Base-by-base conservation (phyloP, 2,113 vertebrate genomes). In the Spilogale gracilis region DNA sequence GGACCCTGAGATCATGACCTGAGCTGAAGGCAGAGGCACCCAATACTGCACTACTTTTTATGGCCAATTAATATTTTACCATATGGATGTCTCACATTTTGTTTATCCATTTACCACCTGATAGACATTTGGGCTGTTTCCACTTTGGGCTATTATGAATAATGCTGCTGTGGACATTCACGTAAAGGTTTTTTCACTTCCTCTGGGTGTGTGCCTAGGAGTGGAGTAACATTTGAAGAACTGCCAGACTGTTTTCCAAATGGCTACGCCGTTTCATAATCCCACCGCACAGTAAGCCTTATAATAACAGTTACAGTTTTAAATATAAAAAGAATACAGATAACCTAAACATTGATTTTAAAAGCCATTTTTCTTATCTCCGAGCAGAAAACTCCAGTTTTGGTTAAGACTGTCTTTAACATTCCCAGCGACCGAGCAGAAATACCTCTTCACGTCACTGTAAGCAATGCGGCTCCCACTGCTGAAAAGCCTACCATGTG, bases 31-130 rank as follows among this genome's bases (percentile, higher is more conserved):
- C 38, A 38, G 38, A 38, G 38, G 38, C 38, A 38, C 38, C 2
- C 25, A n/a, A 23, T 6, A 3, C 27, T 12, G 52, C 13, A 30
- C 45, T 43, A 45, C 61, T 52, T 38, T 56, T 69, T 3, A 25
- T 0, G 12, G 71, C 45, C 6, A 11, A 58, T 1, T 21, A 9
- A 23, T 3, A 50, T 7, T 32, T n/a, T 30, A 9, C 0, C 1
- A 20, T 14, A 65, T 0, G 58, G 38, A 30, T 0, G 20, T 11
- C 81, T 21, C 18, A 32, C 14, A 3, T 2, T n/a, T 5, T n/a
- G 25, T 4, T 12, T 5, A 27, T 3, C 25, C 50, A 1, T n/a
- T n/a, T 48, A 20, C 7, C 3, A 21, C 48, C 16, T 6, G 21
- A n/a, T 1, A 9, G 38, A 43, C 43, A 71, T 2, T 0, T 30